These are phyloP conservation scores for mouse (Mus musculus) DNA, from an alignment of 2,113 vertebrate genomes.

Conservation along the genomic window GRCm39 chr9:57517501-57518000, in stretches of 20 bases:
- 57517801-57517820: background rate
- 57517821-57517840: background rate
- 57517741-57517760: background rate
- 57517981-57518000: constrained; percentile 16
- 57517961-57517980: background rate
- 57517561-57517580: background rate
- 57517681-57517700: background rate
- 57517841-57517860: background rate
- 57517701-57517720: background rate
- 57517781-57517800: background rate
- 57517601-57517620: background rate
- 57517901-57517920: background rate
- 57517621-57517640: no score
- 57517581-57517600: background rate
- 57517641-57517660: background rate
- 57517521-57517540: background rate
- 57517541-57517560: background rate
- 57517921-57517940: constrained; percentile 27
- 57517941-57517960: background rate
- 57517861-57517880: constrained; percentile 20
- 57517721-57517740: background rate
- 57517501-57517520: background rate
- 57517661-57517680: background rate
- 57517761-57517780: background rate
- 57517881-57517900: background rate